A percentile compares a stretch with the other conserved stretches of the same genome.
These are phyloP conservation scores for Spheniscus humboldti DNA, from an alignment of 2,797 vertebrate genomes.

Conservation along the genomic window DNA sequence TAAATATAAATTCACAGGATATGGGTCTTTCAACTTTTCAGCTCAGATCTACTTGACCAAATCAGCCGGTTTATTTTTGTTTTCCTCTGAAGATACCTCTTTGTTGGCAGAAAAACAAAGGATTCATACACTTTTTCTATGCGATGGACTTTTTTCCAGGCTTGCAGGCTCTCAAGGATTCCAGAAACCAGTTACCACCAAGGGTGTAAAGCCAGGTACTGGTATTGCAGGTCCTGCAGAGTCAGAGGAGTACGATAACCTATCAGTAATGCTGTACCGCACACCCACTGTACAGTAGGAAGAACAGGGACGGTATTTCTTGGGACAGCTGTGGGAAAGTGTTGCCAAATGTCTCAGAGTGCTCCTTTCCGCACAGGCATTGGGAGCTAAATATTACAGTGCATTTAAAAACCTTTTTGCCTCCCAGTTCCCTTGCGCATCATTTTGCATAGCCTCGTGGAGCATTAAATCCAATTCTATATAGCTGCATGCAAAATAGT, in stretches of 20 bases:
- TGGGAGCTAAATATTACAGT: not conserved
- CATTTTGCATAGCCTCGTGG: not conserved
- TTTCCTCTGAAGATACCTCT: not conserved
- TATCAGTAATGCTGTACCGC: not conserved
- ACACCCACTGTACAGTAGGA: not conserved
- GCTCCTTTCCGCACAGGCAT: not conserved
- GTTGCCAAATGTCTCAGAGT: not conserved
- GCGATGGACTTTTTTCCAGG: not conserved
- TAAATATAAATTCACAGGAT: not conserved
- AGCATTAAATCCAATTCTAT: not conserved
- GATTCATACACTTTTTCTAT: not conserved
- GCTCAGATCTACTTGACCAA: not conserved
- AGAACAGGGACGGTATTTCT: not conserved
- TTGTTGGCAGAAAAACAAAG: not conserved
- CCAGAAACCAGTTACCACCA: not conserved
- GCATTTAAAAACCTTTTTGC: not conserved
- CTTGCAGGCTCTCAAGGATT: not conserved
- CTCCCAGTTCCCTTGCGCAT: not conserved
- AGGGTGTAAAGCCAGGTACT: not conserved
- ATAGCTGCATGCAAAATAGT: not conserved
- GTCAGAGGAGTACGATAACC: not conserved
- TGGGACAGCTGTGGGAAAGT: not conserved
- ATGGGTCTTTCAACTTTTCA: not conserved
- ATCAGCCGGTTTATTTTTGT: not conserved
- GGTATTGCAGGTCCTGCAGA: not conserved